Percentiles rank a stretch among this genome's conserved stretches.
Evolutionary conservation across 2,888 invertebrate genomes (phyloP).

Genomic region (Drosophila phalerata): DNA sequence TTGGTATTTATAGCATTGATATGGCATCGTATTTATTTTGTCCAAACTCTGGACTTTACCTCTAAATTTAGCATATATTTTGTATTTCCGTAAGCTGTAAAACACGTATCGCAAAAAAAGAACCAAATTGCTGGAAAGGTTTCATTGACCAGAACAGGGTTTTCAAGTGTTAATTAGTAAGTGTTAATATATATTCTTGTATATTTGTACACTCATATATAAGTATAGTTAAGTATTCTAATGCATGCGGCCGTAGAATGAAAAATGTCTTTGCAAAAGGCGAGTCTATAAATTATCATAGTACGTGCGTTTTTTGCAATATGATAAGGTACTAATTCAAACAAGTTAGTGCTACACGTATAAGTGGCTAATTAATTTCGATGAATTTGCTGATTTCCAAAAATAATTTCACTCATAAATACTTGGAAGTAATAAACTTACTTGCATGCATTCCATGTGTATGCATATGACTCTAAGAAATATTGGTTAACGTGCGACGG

Average conservation of each 20-base stretch:
- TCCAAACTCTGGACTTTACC: not conserved
- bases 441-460: not conserved
- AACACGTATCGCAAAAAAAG: not conserved
- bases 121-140: slow-evolving; percentile 1
- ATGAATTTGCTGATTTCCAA: slow-evolving; percentile 33
- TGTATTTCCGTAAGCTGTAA: not conserved
- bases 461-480: not conserved
- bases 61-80: not conserved
- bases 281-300: slow-evolving; percentile 44
- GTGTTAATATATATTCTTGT: not conserved
- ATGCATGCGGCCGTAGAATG: not conserved
- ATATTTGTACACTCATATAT: slow-evolving; percentile 11
- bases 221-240: slow-evolving; percentile 18
- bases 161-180: slow-evolving; percentile 12
- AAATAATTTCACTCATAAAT: slow-evolving; percentile 14
- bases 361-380: slow-evolving; percentile 45
- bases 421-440: not conserved
- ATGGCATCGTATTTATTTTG: not conserved
- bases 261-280: slow-evolving; percentile 14
- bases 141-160: slow-evolving; percentile 24
- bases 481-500: not conserved
- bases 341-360: slow-evolving; percentile 33
- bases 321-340: slow-evolving; percentile 59
- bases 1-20: slow-evolving; percentile 2
- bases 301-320: slow-evolving; percentile 70